Conservation (phyloP, 2,888 invertebrate species). For the Escarpia spicata region DNA sequence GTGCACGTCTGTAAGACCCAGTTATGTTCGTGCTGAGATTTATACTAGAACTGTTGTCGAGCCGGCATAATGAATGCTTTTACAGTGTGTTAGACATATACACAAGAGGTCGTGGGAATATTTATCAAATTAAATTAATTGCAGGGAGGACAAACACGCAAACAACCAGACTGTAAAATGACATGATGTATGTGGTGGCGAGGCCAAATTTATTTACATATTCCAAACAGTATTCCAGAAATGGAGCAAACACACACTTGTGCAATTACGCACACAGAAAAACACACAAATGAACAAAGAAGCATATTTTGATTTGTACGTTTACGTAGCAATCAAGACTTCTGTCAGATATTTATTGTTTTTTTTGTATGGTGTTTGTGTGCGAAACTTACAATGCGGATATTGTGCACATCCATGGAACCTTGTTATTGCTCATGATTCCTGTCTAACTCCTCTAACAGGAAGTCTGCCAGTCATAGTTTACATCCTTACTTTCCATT, state of each 20-base stretch:
- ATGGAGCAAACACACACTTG: not conserved
- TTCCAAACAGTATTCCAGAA: not conserved
- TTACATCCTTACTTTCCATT: too few species aligned
- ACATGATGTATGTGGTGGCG: not conserved
- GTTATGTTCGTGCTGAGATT: not conserved
- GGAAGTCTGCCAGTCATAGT: too few species aligned
- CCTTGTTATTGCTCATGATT: too few species aligned
- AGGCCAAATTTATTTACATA: not conserved
- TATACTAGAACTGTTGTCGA: not conserved
- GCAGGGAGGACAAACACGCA: not conserved
- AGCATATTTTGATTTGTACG: not conserved
- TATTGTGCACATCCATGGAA: too few species aligned
- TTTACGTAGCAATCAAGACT: not conserved
- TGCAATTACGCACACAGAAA: not conserved
- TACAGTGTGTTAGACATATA: not conserved
- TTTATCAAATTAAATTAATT: slow-evolving; percentile 4
- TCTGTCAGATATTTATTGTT: too few species aligned
- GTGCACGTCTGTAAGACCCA: not conserved
- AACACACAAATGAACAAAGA: not conserved
- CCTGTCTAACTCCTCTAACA: too few species aligned
- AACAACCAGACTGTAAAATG: not conserved
- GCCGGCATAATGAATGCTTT: not conserved
- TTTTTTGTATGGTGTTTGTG: too few species aligned
- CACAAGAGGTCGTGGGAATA: not conserved
- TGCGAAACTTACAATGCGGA: too few species aligned